These are phyloP conservation scores for Acanthiza pusilla DNA, from an alignment of 2,797 vertebrate genomes.

Conservation along the genomic window DNA sequence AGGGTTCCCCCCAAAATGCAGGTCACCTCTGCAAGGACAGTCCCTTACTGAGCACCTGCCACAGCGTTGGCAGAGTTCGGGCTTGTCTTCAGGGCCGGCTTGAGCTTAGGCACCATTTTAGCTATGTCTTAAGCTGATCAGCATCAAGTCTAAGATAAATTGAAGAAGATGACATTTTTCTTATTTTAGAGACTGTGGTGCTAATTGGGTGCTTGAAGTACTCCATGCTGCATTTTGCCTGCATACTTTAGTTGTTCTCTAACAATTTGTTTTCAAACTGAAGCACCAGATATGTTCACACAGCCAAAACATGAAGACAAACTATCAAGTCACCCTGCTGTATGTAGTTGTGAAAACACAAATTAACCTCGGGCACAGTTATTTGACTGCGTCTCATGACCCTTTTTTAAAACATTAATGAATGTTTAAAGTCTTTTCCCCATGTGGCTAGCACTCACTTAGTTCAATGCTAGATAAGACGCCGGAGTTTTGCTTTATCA, in stretches of 20 bases:
- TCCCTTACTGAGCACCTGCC: not conserved
- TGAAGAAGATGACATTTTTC: not conserved
- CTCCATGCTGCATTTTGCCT: not conserved
- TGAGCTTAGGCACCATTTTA: not conserved
- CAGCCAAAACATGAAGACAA: not conserved
- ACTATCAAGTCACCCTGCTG: not conserved
- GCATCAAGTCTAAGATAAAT: not conserved
- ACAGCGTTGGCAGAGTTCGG: not conserved
- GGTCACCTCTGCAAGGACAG: rapidly evolving
- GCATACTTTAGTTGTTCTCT: not conserved
- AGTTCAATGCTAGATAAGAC: conserved; percentile 47
- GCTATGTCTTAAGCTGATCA: not conserved
- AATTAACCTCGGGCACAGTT: conserved; percentile 38
- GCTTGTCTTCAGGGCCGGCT: not conserved
- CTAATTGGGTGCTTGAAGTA: not conserved
- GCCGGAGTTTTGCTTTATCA: conserved; percentile 62
- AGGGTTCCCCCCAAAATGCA: not conserved
- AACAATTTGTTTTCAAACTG: not conserved
- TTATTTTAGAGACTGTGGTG: not conserved
- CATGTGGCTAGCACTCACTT: conserved; percentile 39
- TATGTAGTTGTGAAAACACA: conserved; percentile 27
- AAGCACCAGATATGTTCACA: not conserved
- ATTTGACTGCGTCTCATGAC: conserved; percentile 29
- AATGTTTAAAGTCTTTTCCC: conserved; percentile 43
- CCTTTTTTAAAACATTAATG: conserved; percentile 28